A percentile compares a stretch with the other conserved stretches of the same genome.
phyloP scores from a whole-genome alignment of 2,113 vertebrate genomes.

The Actenoides lindsayi region DNA sequence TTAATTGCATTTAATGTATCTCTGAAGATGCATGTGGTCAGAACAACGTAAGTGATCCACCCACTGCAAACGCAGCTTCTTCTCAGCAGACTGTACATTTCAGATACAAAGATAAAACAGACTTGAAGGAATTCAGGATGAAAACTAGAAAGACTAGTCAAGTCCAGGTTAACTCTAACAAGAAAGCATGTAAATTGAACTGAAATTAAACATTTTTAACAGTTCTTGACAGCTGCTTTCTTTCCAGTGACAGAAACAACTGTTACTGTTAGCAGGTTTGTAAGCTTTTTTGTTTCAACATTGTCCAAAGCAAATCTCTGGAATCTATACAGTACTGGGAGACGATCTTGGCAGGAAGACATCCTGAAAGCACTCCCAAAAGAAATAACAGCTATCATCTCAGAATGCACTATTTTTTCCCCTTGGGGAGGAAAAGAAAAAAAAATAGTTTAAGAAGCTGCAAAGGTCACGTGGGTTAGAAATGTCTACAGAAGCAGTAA shows the following conservation, averaged over 20 bases:
- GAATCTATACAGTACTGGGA: background rate
- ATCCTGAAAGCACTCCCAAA: background rate
- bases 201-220: background rate
- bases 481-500: background rate
- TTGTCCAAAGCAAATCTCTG: background rate
- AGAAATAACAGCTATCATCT: background rate
- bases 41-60: background rate
- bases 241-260: background rate
- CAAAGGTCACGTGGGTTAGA: background rate
- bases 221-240: background rate
- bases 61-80: background rate
- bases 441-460: background rate
- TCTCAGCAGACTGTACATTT: background rate
- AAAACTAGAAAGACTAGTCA: background rate
- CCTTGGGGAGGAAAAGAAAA: background rate
- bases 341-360: background rate
- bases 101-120: background rate
- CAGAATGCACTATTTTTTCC: background rate
- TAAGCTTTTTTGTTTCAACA: background rate
- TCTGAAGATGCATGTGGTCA: background rate
- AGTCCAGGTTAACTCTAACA: background rate
- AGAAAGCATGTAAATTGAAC: background rate
- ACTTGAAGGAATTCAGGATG: background rate
- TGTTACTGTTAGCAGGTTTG: background rate
- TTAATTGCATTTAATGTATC: background rate